These are phyloP conservation scores for Paramormyrops kingsleyae DNA, from an alignment of 2,113 vertebrate genomes.

Conservation along the genomic window DNA sequence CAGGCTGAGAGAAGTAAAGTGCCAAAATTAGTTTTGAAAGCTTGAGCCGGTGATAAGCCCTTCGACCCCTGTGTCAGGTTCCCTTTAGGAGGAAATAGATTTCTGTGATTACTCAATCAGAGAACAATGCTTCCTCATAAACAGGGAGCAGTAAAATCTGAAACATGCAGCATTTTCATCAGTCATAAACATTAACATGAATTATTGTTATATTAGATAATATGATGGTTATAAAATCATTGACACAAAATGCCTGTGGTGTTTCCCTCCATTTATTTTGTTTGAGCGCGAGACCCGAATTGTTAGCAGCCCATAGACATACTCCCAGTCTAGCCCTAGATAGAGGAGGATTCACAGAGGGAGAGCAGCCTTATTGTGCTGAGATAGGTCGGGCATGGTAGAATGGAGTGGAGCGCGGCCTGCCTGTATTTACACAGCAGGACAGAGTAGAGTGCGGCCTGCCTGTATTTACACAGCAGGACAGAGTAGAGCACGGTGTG, in stretches of 20 bases:
- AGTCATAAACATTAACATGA: background rate
- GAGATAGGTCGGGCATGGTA: conserved; percentile 45
- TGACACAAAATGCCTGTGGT: background rate
- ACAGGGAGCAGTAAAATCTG: background rate
- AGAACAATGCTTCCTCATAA: background rate
- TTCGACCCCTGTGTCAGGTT: background rate
- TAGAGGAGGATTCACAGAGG: background rate
- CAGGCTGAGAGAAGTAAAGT: background rate
- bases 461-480: background rate
- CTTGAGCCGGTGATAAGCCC: background rate
- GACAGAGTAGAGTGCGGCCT: background rate
- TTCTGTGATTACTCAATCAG: background rate
- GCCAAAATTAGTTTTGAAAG: background rate
- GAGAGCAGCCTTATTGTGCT: background rate
- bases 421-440: background rate
- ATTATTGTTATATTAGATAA: background rate
- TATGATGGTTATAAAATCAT: background rate
- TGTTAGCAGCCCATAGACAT: conserved; percentile 42
- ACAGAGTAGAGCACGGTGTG: too few species aligned
- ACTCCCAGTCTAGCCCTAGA: conserved; percentile 39
- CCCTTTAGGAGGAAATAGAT: background rate
- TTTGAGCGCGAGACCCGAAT: conserved; percentile 34
- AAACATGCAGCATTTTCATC: background rate
- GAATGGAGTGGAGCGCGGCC: conserved; percentile 3
- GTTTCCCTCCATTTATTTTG: conserved; percentile 20